phyloP scores from a whole-genome alignment of 2,797 vertebrate species.

The Cossypha polioptera region DNA sequence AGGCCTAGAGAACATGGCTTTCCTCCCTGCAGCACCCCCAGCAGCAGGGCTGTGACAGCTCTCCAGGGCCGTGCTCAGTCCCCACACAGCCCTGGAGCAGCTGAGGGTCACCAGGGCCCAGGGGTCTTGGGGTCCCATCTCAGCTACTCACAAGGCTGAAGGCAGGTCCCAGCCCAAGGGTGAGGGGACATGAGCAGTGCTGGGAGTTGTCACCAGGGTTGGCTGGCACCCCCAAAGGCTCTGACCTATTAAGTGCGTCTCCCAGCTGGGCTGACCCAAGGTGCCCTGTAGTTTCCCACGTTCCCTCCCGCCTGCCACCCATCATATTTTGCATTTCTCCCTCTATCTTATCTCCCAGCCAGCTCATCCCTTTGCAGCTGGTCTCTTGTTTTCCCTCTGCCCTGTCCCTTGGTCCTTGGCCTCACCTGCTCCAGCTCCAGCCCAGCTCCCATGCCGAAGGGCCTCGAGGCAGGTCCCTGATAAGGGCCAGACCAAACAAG shows the following conservation, averaged over 20 bases:
- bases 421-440: background rate
- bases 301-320: background rate
- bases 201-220: background rate
- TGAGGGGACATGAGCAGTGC: rapidly evolving
- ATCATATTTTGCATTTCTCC: conserved; percentile 58
- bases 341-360: conserved; percentile 20
- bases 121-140: background rate
- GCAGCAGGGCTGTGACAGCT: background rate
- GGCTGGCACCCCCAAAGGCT: background rate
- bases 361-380: conserved; percentile 44
- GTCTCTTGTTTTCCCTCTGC: conserved; percentile 43
- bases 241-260: background rate
- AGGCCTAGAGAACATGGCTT: rapidly evolving
- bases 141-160: background rate
- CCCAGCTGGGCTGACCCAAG: background rate
- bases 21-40: background rate
- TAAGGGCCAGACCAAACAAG: conserved; percentile 62
- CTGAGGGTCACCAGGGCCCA: background rate
- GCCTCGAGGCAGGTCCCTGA: background rate
- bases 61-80: background rate
- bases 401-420: background rate
- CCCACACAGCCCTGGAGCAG: background rate
- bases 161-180: background rate
- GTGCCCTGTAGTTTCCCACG: conserved; percentile 13
- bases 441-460: background rate